These are phyloP conservation scores for Physocephala rufipes DNA, from an alignment of 2,888 invertebrate species.

Conservation along the genomic window DNA sequence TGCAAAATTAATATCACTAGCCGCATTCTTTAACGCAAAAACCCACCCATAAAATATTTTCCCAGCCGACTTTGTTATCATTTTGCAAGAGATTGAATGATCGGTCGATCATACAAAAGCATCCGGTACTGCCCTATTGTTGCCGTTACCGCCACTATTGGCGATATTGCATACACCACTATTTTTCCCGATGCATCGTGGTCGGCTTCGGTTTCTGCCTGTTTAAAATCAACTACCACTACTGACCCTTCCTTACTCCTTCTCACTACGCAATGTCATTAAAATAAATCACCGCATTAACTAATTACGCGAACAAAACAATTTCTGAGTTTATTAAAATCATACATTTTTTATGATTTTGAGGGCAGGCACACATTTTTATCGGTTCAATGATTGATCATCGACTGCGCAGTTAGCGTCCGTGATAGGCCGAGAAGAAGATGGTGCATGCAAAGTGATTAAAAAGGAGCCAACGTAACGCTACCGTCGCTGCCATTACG, in stretches of 20 bases:
- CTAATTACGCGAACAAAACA: conserved; percentile 49
- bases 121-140: background rate
- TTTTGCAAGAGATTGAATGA: conserved; percentile 14
- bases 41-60: background rate
- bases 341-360: conserved; percentile 13
- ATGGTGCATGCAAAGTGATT: background rate
- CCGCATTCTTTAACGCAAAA: background rate
- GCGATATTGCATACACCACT: too few relatives aligned
- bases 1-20: background rate
- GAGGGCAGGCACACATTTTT: background rate
- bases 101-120: background rate
- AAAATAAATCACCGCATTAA: conserved; percentile 52
- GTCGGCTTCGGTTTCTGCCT: background rate
- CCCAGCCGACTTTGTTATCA: conserved; percentile 25
- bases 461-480: background rate
- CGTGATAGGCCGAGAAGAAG: background rate
- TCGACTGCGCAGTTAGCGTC: background rate
- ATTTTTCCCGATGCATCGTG: background rate
- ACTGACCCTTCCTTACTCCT: conserved; percentile 30
- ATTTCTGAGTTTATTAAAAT: conserved; percentile 14
- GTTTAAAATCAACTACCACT: too few relatives aligned
- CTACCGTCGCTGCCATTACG: background rate
- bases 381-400: conserved; percentile 30
- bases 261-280: conserved; percentile 52
- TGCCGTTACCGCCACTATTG: too few relatives aligned